These are phyloP conservation scores for Leptatherina wallacei DNA, from an alignment of 2,797 vertebrate species.

Conservation along the genomic window DNA sequence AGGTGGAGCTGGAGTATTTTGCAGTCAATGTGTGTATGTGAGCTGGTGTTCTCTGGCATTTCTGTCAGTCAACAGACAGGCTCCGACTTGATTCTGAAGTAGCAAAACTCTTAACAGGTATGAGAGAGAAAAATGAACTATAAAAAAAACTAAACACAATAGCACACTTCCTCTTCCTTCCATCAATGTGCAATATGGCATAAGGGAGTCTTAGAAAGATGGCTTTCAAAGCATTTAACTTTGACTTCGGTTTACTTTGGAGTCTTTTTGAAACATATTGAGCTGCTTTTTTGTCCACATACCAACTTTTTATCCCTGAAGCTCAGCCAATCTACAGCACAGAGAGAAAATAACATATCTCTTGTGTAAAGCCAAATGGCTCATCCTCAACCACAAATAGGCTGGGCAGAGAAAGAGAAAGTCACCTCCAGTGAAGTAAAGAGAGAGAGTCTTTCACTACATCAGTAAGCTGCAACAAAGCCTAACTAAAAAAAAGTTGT, in stretches of 20 bases:
- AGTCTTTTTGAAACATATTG: slow-evolving; percentile 61
- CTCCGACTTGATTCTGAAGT: slow-evolving; percentile 41
- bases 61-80: slow-evolving; percentile 40
- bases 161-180: slow-evolving; percentile 8
- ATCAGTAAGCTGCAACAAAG: neutral
- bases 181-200: slow-evolving; percentile 25
- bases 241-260: slow-evolving; percentile 54
- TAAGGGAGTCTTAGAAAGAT: slow-evolving; percentile 32
- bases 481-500: neutral
- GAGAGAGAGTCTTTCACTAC: neutral
- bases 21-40: slow-evolving; percentile 3
- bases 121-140: slow-evolving; percentile 40
- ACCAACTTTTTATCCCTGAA: slow-evolving; percentile 34
- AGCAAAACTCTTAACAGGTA: slow-evolving; percentile 56
- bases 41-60: slow-evolving; percentile 28
- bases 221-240: slow-evolving; percentile 43
- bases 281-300: slow-evolving; percentile 41
- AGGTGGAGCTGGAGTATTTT: slow-evolving; percentile 41
- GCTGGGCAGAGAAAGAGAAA: slow-evolving; percentile 12
- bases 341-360: slow-evolving; percentile 34
- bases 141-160: neutral
- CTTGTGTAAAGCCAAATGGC: slow-evolving; percentile 56
- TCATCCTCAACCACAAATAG: slow-evolving; percentile 40
- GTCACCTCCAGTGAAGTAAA: slow-evolving; percentile 47
- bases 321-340: slow-evolving; percentile 47